Evolutionary conservation across 2,113 vertebrate species (phyloP), one percentile per base, ranked within the genome.

Genomic region (Pycnonotus jocosus): DNA sequence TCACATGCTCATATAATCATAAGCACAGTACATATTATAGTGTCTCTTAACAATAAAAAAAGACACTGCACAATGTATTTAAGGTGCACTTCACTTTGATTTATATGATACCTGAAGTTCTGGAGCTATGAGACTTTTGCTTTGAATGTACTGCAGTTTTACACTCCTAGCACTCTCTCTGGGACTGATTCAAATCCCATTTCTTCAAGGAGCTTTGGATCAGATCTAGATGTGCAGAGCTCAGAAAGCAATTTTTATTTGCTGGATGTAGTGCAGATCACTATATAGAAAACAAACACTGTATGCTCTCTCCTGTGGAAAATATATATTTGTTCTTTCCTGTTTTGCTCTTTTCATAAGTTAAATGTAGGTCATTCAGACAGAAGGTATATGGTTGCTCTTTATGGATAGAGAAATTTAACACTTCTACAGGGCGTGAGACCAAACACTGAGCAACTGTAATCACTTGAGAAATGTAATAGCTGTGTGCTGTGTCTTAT

Each of bases 381-480:
- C 80, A 23, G 40, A 94, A 91, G 73, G 85, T 93, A 94, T 81
- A 86, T 47, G 56, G 69, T 76, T 94, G 93, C 92, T 96, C 68
- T 81, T 93, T 88, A 90, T 0, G 24, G n/a, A 83, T 57, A 73
- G 80, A 70, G 94, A 97, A 97, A 95, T 72, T 78, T 89, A 94
- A 96, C 92, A 94, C 93, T 90, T 96, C 80, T 90, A 35, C 88
- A 89, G 89, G 92, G 94, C 45, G 30, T 86, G 82, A 97, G 92
- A 96, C 96, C 92, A 95, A 96, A 95, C 66, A 94, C 83, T 88
- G 77, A 96, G 91, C 93, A 95, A 96, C 89, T 86, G 79, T 94
- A 96, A 95, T 95, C 95, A 96, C 81, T 88, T 90, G 92, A 97
- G 96, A 96, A 97, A 94, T 94, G 91, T 92, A 96, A 96, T 95